Percentiles rank a stretch among this genome's conserved stretches.
Conservation (phyloP, 1,140 invertebrate genomes). For the Zaprionus ghesquierei region DNA sequence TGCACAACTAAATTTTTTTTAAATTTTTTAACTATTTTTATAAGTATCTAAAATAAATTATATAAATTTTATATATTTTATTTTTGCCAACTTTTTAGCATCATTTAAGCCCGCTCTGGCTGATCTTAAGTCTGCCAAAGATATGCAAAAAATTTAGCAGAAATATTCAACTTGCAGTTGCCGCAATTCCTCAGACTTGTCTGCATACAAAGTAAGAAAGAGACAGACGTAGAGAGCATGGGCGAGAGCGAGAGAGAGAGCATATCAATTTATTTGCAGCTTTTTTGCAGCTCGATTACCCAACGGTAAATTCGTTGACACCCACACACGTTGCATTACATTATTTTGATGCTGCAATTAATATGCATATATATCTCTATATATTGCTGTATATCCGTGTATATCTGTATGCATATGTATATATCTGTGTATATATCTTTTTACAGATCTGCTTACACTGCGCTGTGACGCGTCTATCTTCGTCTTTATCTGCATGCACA, state of each 20-base stretch:
- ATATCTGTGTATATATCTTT: not conserved
- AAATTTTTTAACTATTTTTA: too few species aligned
- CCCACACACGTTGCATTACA: not conserved
- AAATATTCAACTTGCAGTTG: not conserved
- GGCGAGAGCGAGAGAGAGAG: too few species aligned
- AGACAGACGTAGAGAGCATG: too few species aligned
- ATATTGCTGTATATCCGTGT: not conserved
- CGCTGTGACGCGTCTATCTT: not conserved
- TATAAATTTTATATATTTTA: too few species aligned
- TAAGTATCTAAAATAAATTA: too few species aligned
- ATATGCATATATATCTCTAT: not conserved
- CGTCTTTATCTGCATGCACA: not conserved
- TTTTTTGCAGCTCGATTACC: not conserved
- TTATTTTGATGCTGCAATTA: slow-evolving; percentile 7
- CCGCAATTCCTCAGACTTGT: not conserved
- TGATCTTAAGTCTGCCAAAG: too few species aligned
- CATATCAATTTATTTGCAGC: not conserved
- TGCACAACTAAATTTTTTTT: too few species aligned
- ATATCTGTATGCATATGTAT: not conserved
- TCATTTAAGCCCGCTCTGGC: too few species aligned
- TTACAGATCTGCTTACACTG: not conserved
- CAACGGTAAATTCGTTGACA: not conserved
- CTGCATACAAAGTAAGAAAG: too few species aligned
- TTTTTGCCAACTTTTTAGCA: too few species aligned
- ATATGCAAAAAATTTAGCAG: too few species aligned